Percentiles rank a stretch among this genome's conserved stretches.
These are phyloP conservation scores for Zeugodacus cucurbitae DNA, from an alignment of 1,140 invertebrate species.

Conservation along the genomic window DNA sequence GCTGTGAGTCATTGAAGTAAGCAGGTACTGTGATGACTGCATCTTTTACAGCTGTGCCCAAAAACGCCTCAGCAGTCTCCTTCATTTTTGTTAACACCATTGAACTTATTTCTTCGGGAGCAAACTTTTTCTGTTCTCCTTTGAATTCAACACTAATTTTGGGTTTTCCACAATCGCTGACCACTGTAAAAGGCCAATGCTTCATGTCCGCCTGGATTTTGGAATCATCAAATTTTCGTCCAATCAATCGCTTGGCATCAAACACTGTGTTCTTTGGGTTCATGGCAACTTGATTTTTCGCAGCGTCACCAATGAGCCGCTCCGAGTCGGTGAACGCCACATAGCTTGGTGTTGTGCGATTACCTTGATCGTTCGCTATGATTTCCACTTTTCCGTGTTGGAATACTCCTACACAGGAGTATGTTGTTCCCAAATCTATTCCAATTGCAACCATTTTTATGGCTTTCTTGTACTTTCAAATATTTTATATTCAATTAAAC, in stretches of 20 bases:
- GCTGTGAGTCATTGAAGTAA: constrained; percentile 60
- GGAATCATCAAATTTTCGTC: constrained; percentile 73
- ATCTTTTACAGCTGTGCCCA: constrained; percentile 75
- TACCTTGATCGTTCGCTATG: constrained; percentile 30
- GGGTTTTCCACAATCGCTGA: constrained; percentile 73
- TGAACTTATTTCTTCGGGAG: constrained; percentile 76
- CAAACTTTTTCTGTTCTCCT: constrained; percentile 78
- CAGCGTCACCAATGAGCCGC: constrained; percentile 86
- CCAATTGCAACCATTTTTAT: constrained; percentile 71
- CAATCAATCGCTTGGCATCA: constrained; percentile 77
- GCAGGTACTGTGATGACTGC: constrained; percentile 72
- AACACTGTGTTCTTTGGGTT: constrained; percentile 87
- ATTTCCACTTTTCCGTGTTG: constrained; percentile 41
- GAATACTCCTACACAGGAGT: constrained; percentile 78
- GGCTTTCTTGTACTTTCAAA: not conserved
- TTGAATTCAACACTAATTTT: constrained; percentile 80
- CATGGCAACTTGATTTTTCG: constrained; percentile 79
- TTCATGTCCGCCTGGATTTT: constrained; percentile 81
- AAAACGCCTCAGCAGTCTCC: constrained; percentile 82
- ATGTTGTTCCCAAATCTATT: constrained; percentile 80
- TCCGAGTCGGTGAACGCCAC: constrained; percentile 83
- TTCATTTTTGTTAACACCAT: constrained; percentile 85
- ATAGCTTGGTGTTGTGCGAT: constrained; percentile 22
- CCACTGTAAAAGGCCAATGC: constrained; percentile 78
- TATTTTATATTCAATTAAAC: not conserved